phyloP scores from a whole-genome alignment of 2,797 vertebrate genomes.

The Rhabdophis nuchalis region DNA sequence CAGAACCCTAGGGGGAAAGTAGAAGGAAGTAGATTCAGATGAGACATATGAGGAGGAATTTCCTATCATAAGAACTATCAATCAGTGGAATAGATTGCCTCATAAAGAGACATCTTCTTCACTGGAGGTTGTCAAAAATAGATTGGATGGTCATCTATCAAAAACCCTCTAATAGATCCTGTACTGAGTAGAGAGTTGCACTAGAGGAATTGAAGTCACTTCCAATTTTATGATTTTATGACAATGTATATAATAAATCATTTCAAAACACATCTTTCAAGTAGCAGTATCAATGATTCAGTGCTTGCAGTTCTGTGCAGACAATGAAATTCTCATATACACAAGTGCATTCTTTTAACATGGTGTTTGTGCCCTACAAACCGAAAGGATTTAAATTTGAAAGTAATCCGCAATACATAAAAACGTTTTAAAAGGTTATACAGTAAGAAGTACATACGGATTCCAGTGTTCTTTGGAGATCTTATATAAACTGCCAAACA shows the following conservation, averaged over 20 bases:
- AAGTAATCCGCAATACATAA: neutral
- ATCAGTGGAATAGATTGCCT: neutral
- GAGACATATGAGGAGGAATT: neutral
- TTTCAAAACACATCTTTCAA: neutral
- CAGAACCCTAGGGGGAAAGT: neutral
- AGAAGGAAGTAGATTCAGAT: neutral
- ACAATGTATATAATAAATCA: neutral
- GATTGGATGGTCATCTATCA: neutral
- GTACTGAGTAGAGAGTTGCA: neutral
- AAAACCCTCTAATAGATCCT: neutral
- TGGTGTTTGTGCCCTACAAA: neutral
- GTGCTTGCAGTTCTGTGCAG: neutral
- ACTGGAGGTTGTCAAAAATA: neutral
- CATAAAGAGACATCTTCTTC: neutral
- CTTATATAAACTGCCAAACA: slow-evolving; percentile 95
- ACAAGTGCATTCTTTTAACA: neutral
- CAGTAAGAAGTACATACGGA: slow-evolving; percentile 76
- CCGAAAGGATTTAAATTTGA: neutral
- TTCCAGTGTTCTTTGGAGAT: slow-evolving; percentile 99
- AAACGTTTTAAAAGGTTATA: neutral
- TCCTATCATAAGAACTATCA: neutral
- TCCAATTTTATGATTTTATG: neutral
- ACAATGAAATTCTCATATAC: neutral
- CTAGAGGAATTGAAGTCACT: neutral
- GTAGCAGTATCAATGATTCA: neutral